Evolutionary conservation across 30 jellyfish, hydroid and myxozoan species (phyloP), one percentile per base, ranked within the genome.

Genomic region (Hydractinia symbiolongicarpus): DNA sequence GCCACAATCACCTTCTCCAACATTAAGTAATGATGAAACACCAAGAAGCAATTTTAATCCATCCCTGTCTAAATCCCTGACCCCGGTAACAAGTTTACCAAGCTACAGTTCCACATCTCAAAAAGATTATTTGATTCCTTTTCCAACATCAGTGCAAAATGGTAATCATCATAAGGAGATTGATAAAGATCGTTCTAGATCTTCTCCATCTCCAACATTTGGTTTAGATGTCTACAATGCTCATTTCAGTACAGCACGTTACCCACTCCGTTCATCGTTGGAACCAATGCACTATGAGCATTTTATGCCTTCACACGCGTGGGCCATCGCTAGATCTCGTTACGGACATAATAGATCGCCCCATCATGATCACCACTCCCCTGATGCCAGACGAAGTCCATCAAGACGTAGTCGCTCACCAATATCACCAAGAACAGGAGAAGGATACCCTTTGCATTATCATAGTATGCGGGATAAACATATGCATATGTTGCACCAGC

Each of bases 151-250:
- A 30, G 74, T n/a, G 52, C 19, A 64, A 13, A 64, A 64, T 16
- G 15, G 17, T 16, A 58, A 58, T 51, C 40, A 44, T 64, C 40
- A 44, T 44, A 64, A 7, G 52, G 74, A 64, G 52, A 64, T 0
- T n/a, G 19, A n/a, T 64, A 8, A 1, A 9, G 74, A 64, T 6
- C 19, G 40, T 64, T 44, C 19, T n/a, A 44, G 74, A 0, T 4
- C 74, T 64, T 51, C 74, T 6, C 74, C 80, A 30, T 71, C 80
- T 14, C 80, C 80, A 20, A 71, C 80, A 20, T 71, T 19, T 60
- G 80, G 53, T 20, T 6, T 71, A 30, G 80, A 71, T 9, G 51
- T 53, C 8, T 71, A 71, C 61, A 71, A 50, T 60, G 51, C 40
- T 7, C 80, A 58, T 9, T 53, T 2, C 17, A 4, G 17, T 7